These are phyloP conservation scores for Paragorgia papillata DNA, from an alignment of 92 coral and sea anemone genomes.

Conservation along the genomic window DNA sequence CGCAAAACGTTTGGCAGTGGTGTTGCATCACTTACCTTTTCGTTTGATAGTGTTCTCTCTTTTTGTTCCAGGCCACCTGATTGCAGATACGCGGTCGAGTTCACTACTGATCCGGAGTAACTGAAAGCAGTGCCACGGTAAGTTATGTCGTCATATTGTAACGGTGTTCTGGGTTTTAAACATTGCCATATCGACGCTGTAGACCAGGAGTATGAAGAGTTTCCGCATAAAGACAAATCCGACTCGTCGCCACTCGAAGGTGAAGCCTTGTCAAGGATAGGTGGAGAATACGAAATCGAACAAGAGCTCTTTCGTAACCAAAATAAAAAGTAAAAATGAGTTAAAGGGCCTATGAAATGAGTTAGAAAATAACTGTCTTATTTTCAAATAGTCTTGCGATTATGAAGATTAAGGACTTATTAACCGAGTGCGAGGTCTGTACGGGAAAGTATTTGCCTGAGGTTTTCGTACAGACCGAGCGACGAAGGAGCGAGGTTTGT, in stretches of 20 bases:
- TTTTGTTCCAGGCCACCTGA: not conserved
- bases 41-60: not conserved
- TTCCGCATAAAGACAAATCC: not conserved
- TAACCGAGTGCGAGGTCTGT: no score
- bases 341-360: no score
- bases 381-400: no score
- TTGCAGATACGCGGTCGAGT: not conserved
- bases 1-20: no score
- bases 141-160: not conserved
- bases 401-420: no score
- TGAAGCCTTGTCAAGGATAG: not conserved
- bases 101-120: not conserved
- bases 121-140: not conserved
- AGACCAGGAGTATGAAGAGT: not conserved
- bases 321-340: no score
- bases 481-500: no score
- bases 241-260: not conserved
- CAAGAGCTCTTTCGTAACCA: not conserved
- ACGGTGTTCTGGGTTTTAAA: not conserved
- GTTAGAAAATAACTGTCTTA: no score
- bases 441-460: no score
- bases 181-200: not conserved
- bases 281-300: constrained; percentile 1
- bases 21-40: not conserved
- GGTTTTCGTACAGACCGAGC: no score